phyloP scores from a whole-genome alignment of 2,113 vertebrate genomes.

The Onychorhynchus coronatus region DNA sequence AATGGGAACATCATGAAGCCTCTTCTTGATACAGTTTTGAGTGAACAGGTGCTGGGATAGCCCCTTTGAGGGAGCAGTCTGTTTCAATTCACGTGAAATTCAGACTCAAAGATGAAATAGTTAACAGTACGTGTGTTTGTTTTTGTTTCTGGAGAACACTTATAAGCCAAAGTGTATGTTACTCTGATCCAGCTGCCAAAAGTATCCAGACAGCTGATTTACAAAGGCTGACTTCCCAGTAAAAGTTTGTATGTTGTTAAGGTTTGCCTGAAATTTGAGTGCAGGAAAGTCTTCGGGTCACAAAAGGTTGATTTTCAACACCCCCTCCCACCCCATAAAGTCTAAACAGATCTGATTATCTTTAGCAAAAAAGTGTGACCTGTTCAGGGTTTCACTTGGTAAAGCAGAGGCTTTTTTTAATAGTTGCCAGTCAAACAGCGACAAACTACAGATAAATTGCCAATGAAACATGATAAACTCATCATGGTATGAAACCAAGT shows the following conservation, averaged over 20 bases:
- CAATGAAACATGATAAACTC: background rate
- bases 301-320: background rate
- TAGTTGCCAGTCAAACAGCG: background rate
- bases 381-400: background rate
- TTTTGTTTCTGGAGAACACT: background rate
- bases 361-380: background rate
- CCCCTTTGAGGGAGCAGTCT: background rate
- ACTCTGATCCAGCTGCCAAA: background rate
- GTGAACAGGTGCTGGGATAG: background rate
- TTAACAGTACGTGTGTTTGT: background rate
- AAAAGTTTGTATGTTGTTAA: background rate
- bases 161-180: background rate
- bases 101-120: background rate
- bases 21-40: conserved; percentile 27
- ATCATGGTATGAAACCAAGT: background rate
- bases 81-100: background rate
- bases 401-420: background rate
- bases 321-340: background rate
- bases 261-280: background rate
- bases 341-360: background rate
- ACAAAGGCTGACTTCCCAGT: background rate
- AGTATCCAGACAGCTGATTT: background rate
- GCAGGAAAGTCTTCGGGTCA: background rate
- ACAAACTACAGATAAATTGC: background rate
- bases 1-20: background rate